A percentile compares a stretch with the other conserved stretches of the same genome.
Conservation (phyloP, 2,888 invertebrate species). For the Plebejus melissa region DNA sequence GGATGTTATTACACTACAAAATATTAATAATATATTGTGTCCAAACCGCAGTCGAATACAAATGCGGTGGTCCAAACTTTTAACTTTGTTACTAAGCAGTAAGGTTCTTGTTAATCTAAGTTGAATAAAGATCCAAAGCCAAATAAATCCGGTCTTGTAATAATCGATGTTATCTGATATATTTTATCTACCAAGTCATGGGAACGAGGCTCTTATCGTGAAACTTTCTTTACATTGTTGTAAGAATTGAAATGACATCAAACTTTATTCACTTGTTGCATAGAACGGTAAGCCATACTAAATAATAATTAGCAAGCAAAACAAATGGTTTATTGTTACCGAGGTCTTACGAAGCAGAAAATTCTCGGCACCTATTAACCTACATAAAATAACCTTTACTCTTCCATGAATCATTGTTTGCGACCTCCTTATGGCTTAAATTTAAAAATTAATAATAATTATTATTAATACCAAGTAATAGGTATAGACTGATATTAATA, state of each 20-base stretch:
- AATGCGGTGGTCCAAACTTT: no score
- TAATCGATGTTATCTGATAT: background rate
- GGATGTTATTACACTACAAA: no score
- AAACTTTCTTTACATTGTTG: background rate
- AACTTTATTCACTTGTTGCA: background rate
- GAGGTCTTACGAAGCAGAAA: background rate
- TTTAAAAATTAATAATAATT: background rate
- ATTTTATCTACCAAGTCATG: background rate
- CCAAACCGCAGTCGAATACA: no score
- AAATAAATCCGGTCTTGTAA: background rate
- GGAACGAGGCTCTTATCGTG: background rate
- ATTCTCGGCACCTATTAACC: background rate
- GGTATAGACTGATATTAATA: background rate
- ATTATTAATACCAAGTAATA: background rate
- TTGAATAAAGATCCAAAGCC: background rate
- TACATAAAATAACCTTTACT: background rate
- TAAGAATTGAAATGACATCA: background rate
- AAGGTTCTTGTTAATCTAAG: no score
- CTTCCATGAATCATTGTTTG: constrained; percentile 1
- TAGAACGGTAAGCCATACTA: background rate
- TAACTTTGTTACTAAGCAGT: no score
- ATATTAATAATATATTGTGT: no score
- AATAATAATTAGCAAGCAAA: background rate
- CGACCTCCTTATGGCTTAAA: background rate
- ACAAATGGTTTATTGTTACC: background rate